These are phyloP conservation scores for Helicoverpa armigera DNA, from an alignment of 1,140 invertebrate species.

Conservation along the genomic window DNA sequence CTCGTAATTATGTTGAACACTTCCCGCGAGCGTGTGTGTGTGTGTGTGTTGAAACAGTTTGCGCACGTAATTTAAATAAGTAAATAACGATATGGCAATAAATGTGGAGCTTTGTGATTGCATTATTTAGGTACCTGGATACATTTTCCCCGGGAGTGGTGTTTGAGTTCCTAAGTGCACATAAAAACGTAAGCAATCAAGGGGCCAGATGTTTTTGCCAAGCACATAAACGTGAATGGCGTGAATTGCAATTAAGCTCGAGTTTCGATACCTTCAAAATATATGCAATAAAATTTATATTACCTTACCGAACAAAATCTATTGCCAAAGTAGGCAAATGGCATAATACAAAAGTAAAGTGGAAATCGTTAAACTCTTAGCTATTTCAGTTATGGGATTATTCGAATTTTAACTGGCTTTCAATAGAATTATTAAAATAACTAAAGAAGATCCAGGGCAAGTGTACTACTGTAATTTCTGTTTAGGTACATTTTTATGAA, in stretches of 20 bases:
- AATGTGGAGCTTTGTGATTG: slow-evolving; percentile 59
- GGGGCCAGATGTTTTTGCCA: slow-evolving; percentile 74
- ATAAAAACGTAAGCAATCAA: slow-evolving; percentile 80
- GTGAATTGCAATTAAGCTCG: slow-evolving; percentile 77
- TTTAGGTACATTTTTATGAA: too few species aligned
- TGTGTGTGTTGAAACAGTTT: background rate
- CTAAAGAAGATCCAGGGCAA: too few species aligned
- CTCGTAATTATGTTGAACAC: background rate
- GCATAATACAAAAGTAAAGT: slow-evolving; percentile 3
- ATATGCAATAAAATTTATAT: slow-evolving; percentile 73
- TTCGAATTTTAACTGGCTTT: background rate
- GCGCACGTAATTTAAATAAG: slow-evolving; percentile 51
- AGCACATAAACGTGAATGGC: slow-evolving; percentile 71
- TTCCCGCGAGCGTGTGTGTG: background rate
- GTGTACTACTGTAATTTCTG: too few species aligned
- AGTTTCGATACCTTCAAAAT: slow-evolving; percentile 74
- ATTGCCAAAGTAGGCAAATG: slow-evolving; percentile 43
- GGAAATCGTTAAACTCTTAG: background rate
- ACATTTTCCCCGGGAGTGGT: slow-evolving; percentile 50
- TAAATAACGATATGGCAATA: slow-evolving; percentile 59
- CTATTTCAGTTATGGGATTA: background rate
- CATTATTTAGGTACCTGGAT: slow-evolving; percentile 64
- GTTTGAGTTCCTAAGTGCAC: slow-evolving; percentile 70
- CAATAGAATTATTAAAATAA: background rate
- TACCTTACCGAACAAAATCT: slow-evolving; percentile 39